Evolutionary conservation across 2,888 invertebrate species (phyloP).

Genomic region (Neocrepidodera transversa): DNA sequence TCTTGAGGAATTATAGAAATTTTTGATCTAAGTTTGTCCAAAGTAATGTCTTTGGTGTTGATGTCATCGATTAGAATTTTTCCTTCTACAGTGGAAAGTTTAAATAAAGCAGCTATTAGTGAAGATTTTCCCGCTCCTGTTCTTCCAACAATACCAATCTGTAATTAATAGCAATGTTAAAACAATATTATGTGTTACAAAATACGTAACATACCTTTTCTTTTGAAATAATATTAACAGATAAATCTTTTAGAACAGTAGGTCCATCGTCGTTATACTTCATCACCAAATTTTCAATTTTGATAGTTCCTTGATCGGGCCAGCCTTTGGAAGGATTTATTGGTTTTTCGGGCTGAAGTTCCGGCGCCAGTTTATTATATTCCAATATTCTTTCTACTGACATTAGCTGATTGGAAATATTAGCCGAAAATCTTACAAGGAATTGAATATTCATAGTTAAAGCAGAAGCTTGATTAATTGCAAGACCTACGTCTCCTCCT

Average conservation of each 20-base stretch:
- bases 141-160: slow-evolving; percentile 83
- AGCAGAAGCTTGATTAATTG: slow-evolving; percentile 70
- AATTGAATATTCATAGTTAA: slow-evolving; percentile 72
- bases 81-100: slow-evolving; percentile 75
- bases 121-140: slow-evolving; percentile 87
- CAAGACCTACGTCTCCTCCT: slow-evolving; percentile 70
- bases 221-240: slow-evolving; percentile 71
- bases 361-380: slow-evolving; percentile 74
- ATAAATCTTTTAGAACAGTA: slow-evolving; percentile 75
- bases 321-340: slow-evolving; percentile 66
- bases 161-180: slow-evolving; percentile 45
- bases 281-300: slow-evolving; percentile 69
- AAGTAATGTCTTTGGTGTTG: slow-evolving; percentile 65
- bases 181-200: slow-evolving; percentile 28
- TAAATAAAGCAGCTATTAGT: slow-evolving; percentile 78
- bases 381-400: slow-evolving; percentile 86
- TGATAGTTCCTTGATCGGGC: slow-evolving; percentile 72
- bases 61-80: slow-evolving; percentile 75
- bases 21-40: slow-evolving; percentile 64
- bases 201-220: no score
- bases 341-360: slow-evolving; percentile 63
- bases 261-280: slow-evolving; percentile 70
- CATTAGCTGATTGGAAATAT: slow-evolving; percentile 78
- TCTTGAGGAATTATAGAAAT: slow-evolving; percentile 70
- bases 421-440: slow-evolving; percentile 85